Evolutionary conservation across 2,113 vertebrate genomes (phyloP).

Genomic region (Triplophysa siluroides): DNA sequence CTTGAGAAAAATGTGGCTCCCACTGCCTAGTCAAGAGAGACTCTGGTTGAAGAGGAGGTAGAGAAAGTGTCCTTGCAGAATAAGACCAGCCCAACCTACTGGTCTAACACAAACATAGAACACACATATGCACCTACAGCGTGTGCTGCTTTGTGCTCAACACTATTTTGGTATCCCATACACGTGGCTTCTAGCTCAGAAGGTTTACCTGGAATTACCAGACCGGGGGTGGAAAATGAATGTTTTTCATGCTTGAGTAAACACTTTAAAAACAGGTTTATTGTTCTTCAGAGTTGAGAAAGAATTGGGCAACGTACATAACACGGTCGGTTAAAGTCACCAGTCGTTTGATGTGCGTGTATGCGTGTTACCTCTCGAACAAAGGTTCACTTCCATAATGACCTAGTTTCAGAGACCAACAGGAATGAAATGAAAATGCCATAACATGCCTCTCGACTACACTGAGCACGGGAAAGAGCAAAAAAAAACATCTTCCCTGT

Average conservation of each 20-base stretch:
- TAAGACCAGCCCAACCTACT: constrained; percentile 12
- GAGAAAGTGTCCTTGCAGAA: constrained; percentile 25
- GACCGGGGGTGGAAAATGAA: not conserved
- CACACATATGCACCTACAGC: not conserved
- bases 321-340: not conserved
- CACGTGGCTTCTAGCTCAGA: not conserved
- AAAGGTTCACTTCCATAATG: constrained; percentile 24
- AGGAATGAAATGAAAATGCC: constrained; percentile 18
- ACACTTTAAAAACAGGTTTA: not conserved
- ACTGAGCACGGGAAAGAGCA: not conserved
- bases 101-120: constrained; percentile 9
- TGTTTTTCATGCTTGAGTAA: not conserved
- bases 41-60: constrained; percentile 28
- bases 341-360: not conserved
- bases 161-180: not conserved
- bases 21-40: constrained; percentile 29
- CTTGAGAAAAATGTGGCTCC: constrained; percentile 7
- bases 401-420: constrained; percentile 17
- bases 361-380: not conserved
- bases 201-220: constrained; percentile 10
- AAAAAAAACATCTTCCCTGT: not conserved
- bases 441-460: constrained; percentile 47
- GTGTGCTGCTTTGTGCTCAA: not conserved
- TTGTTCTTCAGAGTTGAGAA: not conserved
- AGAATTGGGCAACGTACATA: not conserved